Base-by-base conservation (phyloP, 1,140 invertebrate genomes). In the Temnothorax longispinosus region DNA sequence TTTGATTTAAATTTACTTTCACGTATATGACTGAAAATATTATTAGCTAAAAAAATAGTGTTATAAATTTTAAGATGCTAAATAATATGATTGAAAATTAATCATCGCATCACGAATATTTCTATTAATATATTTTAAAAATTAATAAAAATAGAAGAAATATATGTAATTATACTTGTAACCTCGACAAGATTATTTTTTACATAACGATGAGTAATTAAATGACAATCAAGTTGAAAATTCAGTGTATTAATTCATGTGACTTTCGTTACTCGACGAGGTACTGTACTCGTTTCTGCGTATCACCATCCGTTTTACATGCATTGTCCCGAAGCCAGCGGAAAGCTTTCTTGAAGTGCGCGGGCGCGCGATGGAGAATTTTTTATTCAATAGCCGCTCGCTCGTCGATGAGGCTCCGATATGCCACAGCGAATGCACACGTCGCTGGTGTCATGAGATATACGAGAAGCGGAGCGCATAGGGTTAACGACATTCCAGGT, bases 401-500 rank as follows among this genome's bases (percentile, higher is more conserved):
- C 35, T 67, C 64, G n/a, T 81, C 77, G 77, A 80, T 67, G 52
- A 72, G 18, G 11, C 67, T 11, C 54, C 80, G 67, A 81, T 81
- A 27, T 54, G 69, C 54, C 15, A 47, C 15, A 47, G 52, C 27
- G 21, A 58, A 18, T 60, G 80, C 69, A 60, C 69, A 60, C 84
- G 32, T 76, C 65, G 81, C 44, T 38, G 38, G 56, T 32, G 47
- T 80, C 75, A 77, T 80, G 54, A 76, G 72, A 76, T 78, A 76
- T 78, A 76, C 62, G 50, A 15, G 35, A 27, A 60, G 80, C 47
- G 44, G 69, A 60, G 54, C 58, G 69, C 80, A 84, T 75, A 84
- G 80, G 80, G 80, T 84, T 84, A 84, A 84, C 69, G 80, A 84
- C 80, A 84, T 82, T 47, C 80, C 67, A 54, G 38, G 13, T 50